Evolutionary conservation across 2,888 invertebrate genomes (phyloP), one percentile per base, ranked within the genome.

Genomic region (Ariolimax columbianus): DNA sequence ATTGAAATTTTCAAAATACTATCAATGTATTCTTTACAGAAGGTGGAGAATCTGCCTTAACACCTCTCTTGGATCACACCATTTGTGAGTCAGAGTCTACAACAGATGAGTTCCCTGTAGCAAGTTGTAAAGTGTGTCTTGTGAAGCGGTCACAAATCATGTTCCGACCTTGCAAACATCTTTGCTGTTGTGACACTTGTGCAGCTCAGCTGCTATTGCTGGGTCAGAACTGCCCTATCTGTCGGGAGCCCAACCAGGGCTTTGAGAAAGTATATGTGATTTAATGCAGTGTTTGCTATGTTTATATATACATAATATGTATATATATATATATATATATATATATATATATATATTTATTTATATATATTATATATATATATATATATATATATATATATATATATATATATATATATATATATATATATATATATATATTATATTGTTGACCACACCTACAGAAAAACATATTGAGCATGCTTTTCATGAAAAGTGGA

Each of bases 111-210:
- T 85, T 85, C 47, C 85, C 85, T 33, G 82, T 85, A 38, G 85
- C 85, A 36, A 85, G 72, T 73, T 88, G 88, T 73, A 87, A 87
- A 84, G 84, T 88, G 38, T 88, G 88, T 81, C 78, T 87, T 77
- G 73, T 77, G 19, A 83, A 85, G 47, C 77, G 78, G 36, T 82
- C 86, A 19, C 79, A 84, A 47, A 83, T 86, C 73, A 80, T 88
- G 70, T 88, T 88, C 79, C 77, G 78, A 17, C 88, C 88, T 33
- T 88, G 88, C 66, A 82, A 87, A 14, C 88, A 88, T 43, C 59
- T 88, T 51, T 87, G 87, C 70, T 88, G 86, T 72, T 87, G 88
- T 51, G 85, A 86, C 33, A 30, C 66, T 23, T 88, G 88, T 75
- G 86, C 88, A n/a, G 38, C 84, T 26, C 70, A 84, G 19, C 79